Conservation (phyloP, 2,888 invertebrate species). For the Parnassius apollo region DNA sequence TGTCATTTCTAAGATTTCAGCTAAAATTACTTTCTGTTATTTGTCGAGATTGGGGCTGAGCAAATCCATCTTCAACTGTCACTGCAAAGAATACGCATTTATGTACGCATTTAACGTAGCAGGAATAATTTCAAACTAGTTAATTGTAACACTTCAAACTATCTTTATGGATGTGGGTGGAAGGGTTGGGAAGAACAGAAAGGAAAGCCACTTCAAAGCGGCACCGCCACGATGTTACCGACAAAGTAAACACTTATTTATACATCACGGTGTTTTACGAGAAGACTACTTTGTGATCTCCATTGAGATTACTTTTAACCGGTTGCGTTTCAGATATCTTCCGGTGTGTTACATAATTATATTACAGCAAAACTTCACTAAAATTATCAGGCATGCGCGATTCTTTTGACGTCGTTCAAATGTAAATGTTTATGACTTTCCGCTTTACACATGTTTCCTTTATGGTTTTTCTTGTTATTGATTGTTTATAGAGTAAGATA, state of each 20-base stretch:
- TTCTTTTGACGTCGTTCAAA: no score
- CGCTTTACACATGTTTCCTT: no score
- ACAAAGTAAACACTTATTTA: conserved; percentile 72
- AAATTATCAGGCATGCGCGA: neutral
- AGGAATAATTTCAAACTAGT: conserved; percentile 4
- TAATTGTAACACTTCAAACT: conserved; percentile 28
- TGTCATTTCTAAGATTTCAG: conserved; percentile 70
- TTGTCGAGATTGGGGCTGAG: conserved; percentile 53
- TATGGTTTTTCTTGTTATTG: no score
- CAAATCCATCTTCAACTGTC: conserved; percentile 50
- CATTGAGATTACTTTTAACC: conserved; percentile 37
- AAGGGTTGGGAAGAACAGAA: conserved; percentile 69
- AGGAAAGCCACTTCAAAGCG: conserved; percentile 74
- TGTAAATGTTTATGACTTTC: no score
- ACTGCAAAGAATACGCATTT: neutral
- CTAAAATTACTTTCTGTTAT: conserved; percentile 74
- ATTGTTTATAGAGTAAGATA: neutral
- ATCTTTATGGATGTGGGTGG: conserved; percentile 45
- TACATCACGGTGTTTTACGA: conserved; percentile 59
- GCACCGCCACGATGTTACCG: conserved; percentile 51
- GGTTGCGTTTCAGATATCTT: conserved; percentile 34
- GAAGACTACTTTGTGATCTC: conserved; percentile 57
- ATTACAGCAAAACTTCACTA: conserved; percentile 8
- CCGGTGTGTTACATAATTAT: conserved; percentile 33
- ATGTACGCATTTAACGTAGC: neutral